Base-by-base conservation (phyloP, 2,797 vertebrate genomes). In the Bovichtus diacanthus region DNA sequence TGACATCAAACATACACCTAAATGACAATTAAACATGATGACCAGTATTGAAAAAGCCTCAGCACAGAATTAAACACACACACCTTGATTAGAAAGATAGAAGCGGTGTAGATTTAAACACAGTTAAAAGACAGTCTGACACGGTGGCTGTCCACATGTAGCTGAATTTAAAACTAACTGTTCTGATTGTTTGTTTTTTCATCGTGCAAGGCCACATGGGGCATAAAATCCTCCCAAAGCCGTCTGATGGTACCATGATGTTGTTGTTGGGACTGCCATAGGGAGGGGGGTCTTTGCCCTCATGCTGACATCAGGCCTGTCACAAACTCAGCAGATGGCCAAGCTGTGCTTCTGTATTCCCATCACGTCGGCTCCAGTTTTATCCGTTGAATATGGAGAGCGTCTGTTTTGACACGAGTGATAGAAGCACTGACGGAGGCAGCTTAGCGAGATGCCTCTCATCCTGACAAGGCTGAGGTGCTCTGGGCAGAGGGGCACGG, bases 401-500 rank as follows among this genome's bases (percentile, higher is more conserved):
- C 83, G 90, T 95, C 94, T 95, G 86, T 90, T 93, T 92, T 94
- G 94, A 94, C 90, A 88, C 82, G 8, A 87, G 89, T 93, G 75
- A 88, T 83, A 92, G 93, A 93, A 94, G 92, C 90, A 49, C 91
- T 96, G 96, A 96, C 93, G 82, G 95, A 91, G 92, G 85, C 92
- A 92, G 95, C 84, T 94, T 79, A 94, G 93, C 85, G 83, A 93
- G 93, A 73, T 90, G 91, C 92, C 92, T 93, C 87, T 92, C 94
- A 94, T 93, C 92, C 92, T 97, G 96, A 97, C 96, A 96, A 86
- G 87, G 81, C 91, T 90, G 72, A 82, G 77, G 73, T 85, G 80
- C 87, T 92, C 81, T 87, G 91, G 87, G 64, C 86, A 87, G 81
- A 87, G 94, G 95, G 93, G 92, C 84, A 87, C 75, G 62, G 61